Evolutionary conservation across 1,140 invertebrate genomes (phyloP).

Genomic region (Anastrepha obliqua): DNA sequence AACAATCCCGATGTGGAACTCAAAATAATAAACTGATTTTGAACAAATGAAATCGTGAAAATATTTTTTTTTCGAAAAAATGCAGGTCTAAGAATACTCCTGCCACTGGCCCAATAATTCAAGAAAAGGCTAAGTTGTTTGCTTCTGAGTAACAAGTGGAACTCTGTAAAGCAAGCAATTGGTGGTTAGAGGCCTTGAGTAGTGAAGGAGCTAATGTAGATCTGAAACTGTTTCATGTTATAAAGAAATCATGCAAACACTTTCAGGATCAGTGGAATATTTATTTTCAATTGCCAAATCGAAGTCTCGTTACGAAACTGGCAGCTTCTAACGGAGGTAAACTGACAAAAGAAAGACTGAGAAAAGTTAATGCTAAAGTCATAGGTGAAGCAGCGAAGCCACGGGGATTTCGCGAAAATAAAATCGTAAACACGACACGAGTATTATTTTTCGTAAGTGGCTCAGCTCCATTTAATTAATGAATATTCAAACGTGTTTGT

Average conservation of each 20-base stretch:
- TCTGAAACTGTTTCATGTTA: neutral
- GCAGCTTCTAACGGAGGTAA: neutral
- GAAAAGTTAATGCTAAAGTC: neutral
- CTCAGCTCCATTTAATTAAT: neutral
- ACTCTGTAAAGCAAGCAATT: neutral
- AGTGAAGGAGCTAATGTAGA: neutral
- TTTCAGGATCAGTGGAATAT: neutral
- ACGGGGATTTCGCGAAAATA: neutral
- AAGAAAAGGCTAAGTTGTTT: too few species aligned
- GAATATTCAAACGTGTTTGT: slow-evolving; percentile 7
- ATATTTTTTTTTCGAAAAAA: neutral
- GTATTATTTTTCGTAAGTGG: neutral
- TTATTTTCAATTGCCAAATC: neutral
- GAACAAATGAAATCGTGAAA: neutral
- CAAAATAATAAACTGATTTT: neutral
- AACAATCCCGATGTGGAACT: neutral
- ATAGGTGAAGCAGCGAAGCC: neutral
- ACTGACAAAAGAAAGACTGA: neutral
- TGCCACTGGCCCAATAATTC: neutral
- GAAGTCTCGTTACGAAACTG: neutral
- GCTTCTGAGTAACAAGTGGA: too few species aligned
- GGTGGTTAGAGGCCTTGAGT: neutral
- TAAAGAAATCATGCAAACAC: neutral
- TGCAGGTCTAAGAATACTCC: neutral
- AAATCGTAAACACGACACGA: neutral